Conservation (phyloP, 1,140 invertebrate species). For the Sinonovacula constricta region DNA sequence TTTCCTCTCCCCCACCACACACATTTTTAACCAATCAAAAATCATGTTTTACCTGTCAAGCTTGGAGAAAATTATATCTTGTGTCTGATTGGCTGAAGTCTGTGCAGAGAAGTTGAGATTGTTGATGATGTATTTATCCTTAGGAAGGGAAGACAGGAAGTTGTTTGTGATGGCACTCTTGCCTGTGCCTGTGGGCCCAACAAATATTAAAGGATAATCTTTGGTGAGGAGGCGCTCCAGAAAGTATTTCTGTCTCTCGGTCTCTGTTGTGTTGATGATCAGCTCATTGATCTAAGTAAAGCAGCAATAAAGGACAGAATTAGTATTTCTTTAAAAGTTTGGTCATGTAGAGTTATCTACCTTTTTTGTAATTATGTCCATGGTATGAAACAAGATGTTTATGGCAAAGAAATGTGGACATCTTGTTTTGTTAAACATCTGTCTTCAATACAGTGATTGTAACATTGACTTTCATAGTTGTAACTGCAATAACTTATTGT, state of each 20-base stretch:
- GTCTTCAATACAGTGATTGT: too few species aligned
- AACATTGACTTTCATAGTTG: too few species aligned
- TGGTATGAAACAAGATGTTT: too few species aligned
- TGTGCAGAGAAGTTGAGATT: slow-evolving; percentile 79
- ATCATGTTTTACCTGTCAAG: slow-evolving; percentile 71
- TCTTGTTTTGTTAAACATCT: too few species aligned
- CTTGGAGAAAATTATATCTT: slow-evolving; percentile 78
- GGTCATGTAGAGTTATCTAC: too few species aligned
- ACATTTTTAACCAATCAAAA: not conserved
- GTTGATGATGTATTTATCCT: slow-evolving; percentile 75
- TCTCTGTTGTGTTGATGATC: slow-evolving; percentile 77
- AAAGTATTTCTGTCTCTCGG: slow-evolving; percentile 76
- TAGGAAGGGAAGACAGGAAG: slow-evolving; percentile 74
- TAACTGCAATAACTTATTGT: too few species aligned
- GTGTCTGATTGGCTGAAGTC: slow-evolving; percentile 77
- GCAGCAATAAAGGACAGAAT: too few species aligned
- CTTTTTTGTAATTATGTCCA: too few species aligned
- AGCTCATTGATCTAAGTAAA: slow-evolving; percentile 77
- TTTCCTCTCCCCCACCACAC: not conserved
- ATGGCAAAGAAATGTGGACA: too few species aligned
- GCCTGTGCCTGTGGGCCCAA: slow-evolving; percentile 77
- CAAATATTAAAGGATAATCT: slow-evolving; percentile 74
- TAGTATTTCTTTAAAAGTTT: too few species aligned
- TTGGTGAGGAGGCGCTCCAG: slow-evolving; percentile 69
- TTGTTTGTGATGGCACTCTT: slow-evolving; percentile 78